phyloP scores from a whole-genome alignment of 2,113 vertebrate species.

The Mellivora capensis region DNA sequence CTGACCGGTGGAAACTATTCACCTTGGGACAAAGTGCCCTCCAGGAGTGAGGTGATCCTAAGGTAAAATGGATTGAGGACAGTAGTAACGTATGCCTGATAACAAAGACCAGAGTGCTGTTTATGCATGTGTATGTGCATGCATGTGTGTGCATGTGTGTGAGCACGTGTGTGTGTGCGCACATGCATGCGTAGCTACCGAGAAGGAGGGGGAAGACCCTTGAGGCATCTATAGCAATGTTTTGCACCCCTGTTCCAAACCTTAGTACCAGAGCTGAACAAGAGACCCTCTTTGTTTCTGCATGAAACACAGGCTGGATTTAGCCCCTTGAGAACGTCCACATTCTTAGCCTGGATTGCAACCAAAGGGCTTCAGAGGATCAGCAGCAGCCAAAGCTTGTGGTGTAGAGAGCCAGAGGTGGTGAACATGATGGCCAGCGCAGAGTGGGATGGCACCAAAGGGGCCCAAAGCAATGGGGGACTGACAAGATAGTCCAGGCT shows the following conservation, averaged over 20 bases:
- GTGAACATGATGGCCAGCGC: not conserved
- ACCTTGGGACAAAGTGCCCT: not conserved
- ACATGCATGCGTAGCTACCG: fast-evolving
- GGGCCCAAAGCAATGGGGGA: not conserved
- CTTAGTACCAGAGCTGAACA: not conserved
- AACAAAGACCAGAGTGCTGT: not conserved
- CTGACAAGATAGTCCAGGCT: fast-evolving
- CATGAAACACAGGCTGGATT: not conserved
- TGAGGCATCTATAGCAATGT: not conserved
- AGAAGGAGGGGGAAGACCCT: not conserved
- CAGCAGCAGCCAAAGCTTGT: not conserved
- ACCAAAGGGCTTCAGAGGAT: not conserved
- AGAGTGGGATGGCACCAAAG: not conserved
- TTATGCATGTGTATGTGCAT: not conserved
- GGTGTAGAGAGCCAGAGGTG: fast-evolving
- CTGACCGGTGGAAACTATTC: not conserved
- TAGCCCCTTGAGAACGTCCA: not conserved
- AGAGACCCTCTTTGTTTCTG: not conserved
- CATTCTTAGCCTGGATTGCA: not conserved
- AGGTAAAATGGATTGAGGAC: not conserved
- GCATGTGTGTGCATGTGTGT: fast-evolving
- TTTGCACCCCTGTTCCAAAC: not conserved
- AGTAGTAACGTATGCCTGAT: not conserved
- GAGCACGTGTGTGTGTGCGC: fast-evolving
- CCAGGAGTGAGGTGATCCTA: not conserved